phyloP scores from a whole-genome alignment of 2,888 invertebrate species.

The Ctena decussata region DNA sequence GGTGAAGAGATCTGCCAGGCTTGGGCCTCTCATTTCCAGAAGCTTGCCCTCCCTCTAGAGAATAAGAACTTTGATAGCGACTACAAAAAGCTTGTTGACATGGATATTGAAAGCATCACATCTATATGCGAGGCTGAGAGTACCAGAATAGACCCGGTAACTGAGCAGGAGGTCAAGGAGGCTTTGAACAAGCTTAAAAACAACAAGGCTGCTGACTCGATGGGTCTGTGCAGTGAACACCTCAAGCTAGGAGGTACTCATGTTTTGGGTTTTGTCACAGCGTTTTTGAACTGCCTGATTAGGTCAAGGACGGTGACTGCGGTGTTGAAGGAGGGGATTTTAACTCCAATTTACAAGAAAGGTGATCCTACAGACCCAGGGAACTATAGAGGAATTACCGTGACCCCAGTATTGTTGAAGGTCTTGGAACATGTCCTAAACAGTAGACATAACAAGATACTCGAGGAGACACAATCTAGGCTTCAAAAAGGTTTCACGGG shows the following conservation, averaged over 20 bases:
- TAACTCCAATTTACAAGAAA: neutral
- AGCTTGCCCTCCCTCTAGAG: neutral
- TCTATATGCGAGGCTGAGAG: neutral
- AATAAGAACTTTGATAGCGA: neutral
- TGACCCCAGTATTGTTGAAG: neutral
- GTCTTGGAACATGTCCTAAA: conserved; percentile 4
- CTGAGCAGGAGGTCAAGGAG: too few relatives aligned
- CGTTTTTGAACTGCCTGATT: neutral
- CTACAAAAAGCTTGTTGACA: neutral
- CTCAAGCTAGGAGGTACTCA: neutral
- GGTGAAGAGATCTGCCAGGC: neutral
- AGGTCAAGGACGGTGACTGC: neutral
- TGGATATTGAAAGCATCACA: neutral
- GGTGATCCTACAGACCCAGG: neutral
- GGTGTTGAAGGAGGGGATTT: neutral
- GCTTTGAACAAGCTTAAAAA: neutral
- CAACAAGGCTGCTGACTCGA: neutral
- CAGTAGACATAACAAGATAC: neutral
- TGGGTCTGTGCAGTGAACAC: neutral
- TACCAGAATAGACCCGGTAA: neutral
- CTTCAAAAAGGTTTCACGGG: neutral
- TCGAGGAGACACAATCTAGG: neutral
- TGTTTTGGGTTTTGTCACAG: neutral
- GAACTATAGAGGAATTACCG: neutral
- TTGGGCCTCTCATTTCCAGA: conserved; percentile 5